A percentile compares a stretch with the other conserved stretches of the same genome.
phyloP scores from a whole-genome alignment of 2,888 invertebrate species.

The Sisyra nigra region DNA sequence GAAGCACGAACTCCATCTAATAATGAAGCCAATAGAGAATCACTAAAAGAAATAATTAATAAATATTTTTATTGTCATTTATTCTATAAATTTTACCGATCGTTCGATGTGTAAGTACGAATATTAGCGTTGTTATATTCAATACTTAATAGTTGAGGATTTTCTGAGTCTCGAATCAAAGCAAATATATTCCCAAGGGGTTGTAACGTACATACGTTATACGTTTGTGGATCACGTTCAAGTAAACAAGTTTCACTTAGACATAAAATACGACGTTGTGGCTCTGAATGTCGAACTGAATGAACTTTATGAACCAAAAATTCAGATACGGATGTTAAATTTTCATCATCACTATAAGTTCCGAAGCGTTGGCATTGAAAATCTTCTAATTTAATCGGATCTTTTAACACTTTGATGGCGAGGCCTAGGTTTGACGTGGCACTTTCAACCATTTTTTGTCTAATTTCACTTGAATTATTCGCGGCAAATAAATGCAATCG shows the following conservation, averaged over 20 bases:
- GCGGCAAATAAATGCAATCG: slow-evolving; percentile 83
- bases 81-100: slow-evolving; percentile 40
- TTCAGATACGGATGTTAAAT: slow-evolving; percentile 91
- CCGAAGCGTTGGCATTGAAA: slow-evolving; percentile 82
- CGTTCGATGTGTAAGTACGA: slow-evolving; percentile 80
- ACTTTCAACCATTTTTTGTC: slow-evolving; percentile 71
- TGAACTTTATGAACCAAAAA: slow-evolving; percentile 88
- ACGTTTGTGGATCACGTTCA: slow-evolving; percentile 94
- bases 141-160: slow-evolving; percentile 85
- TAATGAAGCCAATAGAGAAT: slow-evolving; percentile 85
- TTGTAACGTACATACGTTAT: slow-evolving; percentile 77
- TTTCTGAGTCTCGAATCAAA: slow-evolving; percentile 71
- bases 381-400: slow-evolving; percentile 71
- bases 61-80: background rate
- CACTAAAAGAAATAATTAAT: slow-evolving; percentile 39
- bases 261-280: slow-evolving; percentile 77
- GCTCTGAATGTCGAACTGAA: slow-evolving; percentile 65
- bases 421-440: slow-evolving; percentile 68
- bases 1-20: slow-evolving; percentile 93
- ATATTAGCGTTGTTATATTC: slow-evolving; percentile 88
- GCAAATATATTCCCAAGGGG: slow-evolving; percentile 78
- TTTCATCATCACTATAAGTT: slow-evolving; percentile 77
- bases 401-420: slow-evolving; percentile 66
- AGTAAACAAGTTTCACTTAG: slow-evolving; percentile 89
- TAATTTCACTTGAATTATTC: slow-evolving; percentile 62